Evolutionary conservation across 2,797 vertebrate genomes (phyloP), one percentile per base, ranked within the genome.

Genomic region (Enteromius fasciolatus): DNA sequence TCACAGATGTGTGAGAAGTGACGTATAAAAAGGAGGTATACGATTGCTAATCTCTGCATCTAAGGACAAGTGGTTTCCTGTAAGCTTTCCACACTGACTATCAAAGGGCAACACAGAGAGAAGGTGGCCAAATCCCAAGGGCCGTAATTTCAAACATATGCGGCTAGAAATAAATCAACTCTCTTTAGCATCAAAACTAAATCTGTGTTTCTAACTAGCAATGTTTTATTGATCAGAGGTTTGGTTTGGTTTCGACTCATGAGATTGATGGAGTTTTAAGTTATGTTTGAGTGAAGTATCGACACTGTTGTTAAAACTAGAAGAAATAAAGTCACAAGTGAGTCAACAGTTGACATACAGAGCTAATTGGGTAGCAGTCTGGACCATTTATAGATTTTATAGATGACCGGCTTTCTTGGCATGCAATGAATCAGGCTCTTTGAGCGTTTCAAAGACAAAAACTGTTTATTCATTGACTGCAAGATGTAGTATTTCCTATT

Each of bases 1-100:
- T 81, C 88, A 85, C 20, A 23, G 63, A 64, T 76, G 76, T 57
- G 39, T 67, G 77, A 54, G 72, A 84, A 85, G 82, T 85, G 85
- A 87, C 72, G 59, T 68, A 67, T 78, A 77, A 83, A 84, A 48
- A 72, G 80, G 57, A 70, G 77, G 73, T 72, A 72, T 64, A 69
- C 17, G 25, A 84, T 86, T 87, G 85, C 83, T 78, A 82, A 75
- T 44, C 36, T 39, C 36, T 67, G 76, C 78, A 54, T 67, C 46
- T 69, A 66, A 82, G 77, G 83, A 81, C 64, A 54, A 86, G 74
- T 44, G 64, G 76, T 67, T 85, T 88, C 83, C 78, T 68, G 79
- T 75, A 67, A 57, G 48, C 68, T 79, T 86, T 83, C 83, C 46
- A 75, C 52, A 36, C 50, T 25, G 28, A 77, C 76, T 78, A 84